Base-by-base conservation (phyloP, 2,113 vertebrate genomes). In the Cynocephalus volans region DNA sequence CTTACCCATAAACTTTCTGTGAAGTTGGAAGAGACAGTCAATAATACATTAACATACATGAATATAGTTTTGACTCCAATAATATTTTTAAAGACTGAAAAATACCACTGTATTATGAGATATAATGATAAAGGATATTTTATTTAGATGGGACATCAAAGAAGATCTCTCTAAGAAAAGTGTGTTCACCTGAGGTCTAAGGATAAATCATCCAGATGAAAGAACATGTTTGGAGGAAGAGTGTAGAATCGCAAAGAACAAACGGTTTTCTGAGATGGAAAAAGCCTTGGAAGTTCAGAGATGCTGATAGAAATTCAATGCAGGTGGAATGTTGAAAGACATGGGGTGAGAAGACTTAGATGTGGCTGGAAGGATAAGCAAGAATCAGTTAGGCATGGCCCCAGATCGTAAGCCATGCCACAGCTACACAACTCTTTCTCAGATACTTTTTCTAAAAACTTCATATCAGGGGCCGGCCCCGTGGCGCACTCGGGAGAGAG, bases 321-420 rank as follows among this genome's bases (percentile, higher is more conserved):
- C 15, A 89, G 8, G 17, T 72, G 2, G 18, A 67, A 0, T 36
- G 15, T 64, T 80, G 33, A 93, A 76, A 45, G 10, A 52, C 24
- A 18, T 5, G 6, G 12, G 4, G 2, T n/a, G 15, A 5, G 10
- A 13, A 23, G 3, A 31, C 50, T 62, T 48, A 64, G 4, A 52
- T 36, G 3, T 17, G 13, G 6, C 5, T 83, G 23, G 60, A 83
- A 88, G 28, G 3, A 6, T 31, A 70, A 28, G 8, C 8, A 52
- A 15, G 5, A 0, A 11, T 75, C 18, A 76, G 4, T 58, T 28
- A 64, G 23, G 7, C 1, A 0, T 70, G 7, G 0, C 8, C 6
- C 6, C 26, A 62, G 26, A 67, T 31, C 12, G 13, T 45, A 62
- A 69, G 52, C 67, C 60, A 45, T 62, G 21, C 33, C 62, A 75